These are phyloP conservation scores for Trichonephila clavipes DNA, from an alignment of 1,140 invertebrate species.

Conservation along the genomic window DNA sequence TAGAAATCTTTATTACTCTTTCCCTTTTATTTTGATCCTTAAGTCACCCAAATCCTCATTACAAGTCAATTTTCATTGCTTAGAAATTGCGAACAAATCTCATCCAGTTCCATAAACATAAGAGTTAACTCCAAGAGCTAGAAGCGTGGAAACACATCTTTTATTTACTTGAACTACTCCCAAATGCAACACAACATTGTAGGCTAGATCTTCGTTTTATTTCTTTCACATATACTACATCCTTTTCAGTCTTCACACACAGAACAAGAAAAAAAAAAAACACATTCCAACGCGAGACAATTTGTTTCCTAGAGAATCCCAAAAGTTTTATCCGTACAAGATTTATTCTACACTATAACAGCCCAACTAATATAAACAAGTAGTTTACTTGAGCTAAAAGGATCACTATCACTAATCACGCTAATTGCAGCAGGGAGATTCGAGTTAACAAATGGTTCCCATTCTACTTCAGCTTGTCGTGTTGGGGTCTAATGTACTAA, in stretches of 20 bases:
- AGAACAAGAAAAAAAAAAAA: not conserved
- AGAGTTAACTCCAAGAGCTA: too few species aligned
- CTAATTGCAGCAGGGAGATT: constrained; percentile 12
- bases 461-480: not conserved
- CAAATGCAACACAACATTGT: not conserved
- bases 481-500: not conserved
- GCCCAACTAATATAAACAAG: not conserved
- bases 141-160: too few species aligned
- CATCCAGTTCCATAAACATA: too few species aligned
- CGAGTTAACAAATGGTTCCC: not conserved
- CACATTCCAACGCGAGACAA: not conserved
- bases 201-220: not conserved
- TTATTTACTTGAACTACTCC: too few species aligned
- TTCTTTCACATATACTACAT: not conserved
- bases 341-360: not conserved
- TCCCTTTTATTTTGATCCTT: too few species aligned
- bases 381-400: constrained; percentile 1
- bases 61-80: too few species aligned
- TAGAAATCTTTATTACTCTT: too few species aligned
- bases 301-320: not conserved
- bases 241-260: too few species aligned
- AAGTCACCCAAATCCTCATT: too few species aligned
- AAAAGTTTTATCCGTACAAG: not conserved
- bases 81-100: too few species aligned
- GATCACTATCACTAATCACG: not conserved